A percentile compares a stretch with the other conserved stretches of the same genome.
These are phyloP conservation scores for Rana temporaria DNA, from an alignment of 2,113 vertebrate genomes.

Conservation along the genomic window DNA sequence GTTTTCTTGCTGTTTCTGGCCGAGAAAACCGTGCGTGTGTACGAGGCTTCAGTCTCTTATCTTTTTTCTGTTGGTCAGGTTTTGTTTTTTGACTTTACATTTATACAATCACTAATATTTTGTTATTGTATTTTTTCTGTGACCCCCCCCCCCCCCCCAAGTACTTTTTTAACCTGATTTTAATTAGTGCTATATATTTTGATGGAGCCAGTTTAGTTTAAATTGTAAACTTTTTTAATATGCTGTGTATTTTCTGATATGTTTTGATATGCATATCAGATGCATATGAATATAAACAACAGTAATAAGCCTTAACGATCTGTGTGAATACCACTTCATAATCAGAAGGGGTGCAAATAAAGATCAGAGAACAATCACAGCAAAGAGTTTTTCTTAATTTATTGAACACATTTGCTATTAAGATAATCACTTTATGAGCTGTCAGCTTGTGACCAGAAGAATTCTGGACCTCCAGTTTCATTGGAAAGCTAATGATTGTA, in stretches of 20 bases:
- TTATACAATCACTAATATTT: no score
- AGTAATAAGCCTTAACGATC: conserved; percentile 39
- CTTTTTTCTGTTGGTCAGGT: no score
- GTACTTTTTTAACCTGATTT: no score
- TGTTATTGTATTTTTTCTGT: no score
- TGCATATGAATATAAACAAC: conserved; percentile 13
- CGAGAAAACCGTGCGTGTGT: no score
- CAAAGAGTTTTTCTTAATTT: conserved; percentile 27
- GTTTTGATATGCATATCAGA: neutral
- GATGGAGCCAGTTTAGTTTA: no score
- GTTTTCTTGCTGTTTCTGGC: no score
- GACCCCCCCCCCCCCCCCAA: no score
- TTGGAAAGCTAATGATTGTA: conserved; percentile 44
- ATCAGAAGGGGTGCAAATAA: neutral
- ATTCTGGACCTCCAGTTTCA: conserved; percentile 16
- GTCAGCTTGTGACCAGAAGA: conserved; percentile 20
- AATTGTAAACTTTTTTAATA: neutral
- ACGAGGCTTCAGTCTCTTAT: no score
- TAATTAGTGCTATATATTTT: no score
- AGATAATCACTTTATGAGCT: conserved; percentile 29
- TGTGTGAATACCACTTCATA: conserved; percentile 3
- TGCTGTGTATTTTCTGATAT: neutral
- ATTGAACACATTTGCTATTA: conserved; percentile 24
- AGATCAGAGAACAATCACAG: conserved; percentile 16
- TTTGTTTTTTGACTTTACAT: no score